Evolutionary conservation across 2,888 invertebrate species (phyloP).

Genomic region (Atethmia centrago): DNA sequence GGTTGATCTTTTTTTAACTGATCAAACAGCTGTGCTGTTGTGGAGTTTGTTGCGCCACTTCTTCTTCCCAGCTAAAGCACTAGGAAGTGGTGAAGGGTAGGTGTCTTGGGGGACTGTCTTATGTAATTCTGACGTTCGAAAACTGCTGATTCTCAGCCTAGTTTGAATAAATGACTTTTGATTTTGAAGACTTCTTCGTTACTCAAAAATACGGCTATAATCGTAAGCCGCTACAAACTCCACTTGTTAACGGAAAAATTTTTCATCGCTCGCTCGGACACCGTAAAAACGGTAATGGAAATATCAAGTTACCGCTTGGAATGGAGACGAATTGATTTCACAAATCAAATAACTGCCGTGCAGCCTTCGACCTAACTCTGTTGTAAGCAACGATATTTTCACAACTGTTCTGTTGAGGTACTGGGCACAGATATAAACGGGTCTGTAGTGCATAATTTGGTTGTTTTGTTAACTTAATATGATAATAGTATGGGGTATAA

Average conservation of each 20-base stretch:
- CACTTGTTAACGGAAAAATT: conserved; percentile 40
- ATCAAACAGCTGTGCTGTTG: too few relatives aligned
- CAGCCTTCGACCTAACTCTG: conserved; percentile 57
- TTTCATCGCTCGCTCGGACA: conserved; percentile 38
- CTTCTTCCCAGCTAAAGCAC: too few relatives aligned
- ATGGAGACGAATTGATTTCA: conserved; percentile 82
- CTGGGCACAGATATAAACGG: background rate
- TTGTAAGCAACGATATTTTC: conserved; percentile 31
- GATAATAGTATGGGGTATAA: background rate
- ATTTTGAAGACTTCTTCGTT: background rate
- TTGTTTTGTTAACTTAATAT: background rate
- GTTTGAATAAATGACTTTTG: too few relatives aligned
- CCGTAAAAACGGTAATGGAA: conserved; percentile 76
- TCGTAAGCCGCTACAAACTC: background rate
- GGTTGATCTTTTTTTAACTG: background rate
- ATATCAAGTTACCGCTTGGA: conserved; percentile 83
- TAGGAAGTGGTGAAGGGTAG: too few relatives aligned
- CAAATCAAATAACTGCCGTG: conserved; percentile 81
- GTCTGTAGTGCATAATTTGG: background rate
- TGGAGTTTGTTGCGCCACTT: too few relatives aligned
- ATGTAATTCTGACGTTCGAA: too few relatives aligned
- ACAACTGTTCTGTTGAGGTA: background rate
- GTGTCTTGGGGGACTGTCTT: too few relatives aligned
- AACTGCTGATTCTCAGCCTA: too few relatives aligned
- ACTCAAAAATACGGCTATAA: conserved; percentile 4